Base-by-base conservation (phyloP, 2,113 vertebrate species). In the Chroicocephalus ridibundus region DNA sequence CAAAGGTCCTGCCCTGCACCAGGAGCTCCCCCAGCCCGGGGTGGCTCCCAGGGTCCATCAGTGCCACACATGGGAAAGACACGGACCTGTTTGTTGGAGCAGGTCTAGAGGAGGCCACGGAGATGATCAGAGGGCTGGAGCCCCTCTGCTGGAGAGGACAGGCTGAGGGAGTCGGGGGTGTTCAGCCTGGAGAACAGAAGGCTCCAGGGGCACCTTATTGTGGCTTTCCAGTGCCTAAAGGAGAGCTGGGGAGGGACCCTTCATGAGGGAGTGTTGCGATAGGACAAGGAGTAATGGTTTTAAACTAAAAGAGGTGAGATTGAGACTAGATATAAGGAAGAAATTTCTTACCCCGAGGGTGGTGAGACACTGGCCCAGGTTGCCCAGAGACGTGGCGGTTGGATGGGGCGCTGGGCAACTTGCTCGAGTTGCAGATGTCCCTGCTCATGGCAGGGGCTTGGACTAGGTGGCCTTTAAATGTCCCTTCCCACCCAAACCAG, bases 21-120 rank as follows among this genome's bases (percentile, higher is more conserved):
- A 2, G 47, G 17, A 54, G 8, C 34, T 54, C 6, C n/a, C 42
- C 15, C 21, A 34, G 47, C 38, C 32, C 17, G 7, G 5, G 14
- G 15, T 15, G 34, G 16, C 3, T 82, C 31, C 13, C 51, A 5
- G 46, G 18, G 1, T 13, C 40, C 3, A 2, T 13, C 3, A 1
- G 42, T 49, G 58, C 58, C 44, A 2, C 60, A 11, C 5, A 0
- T 3, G 15, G 61, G 61, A 27, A 40, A 62, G 16, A 18, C 16
- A 13, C 5, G 36, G 61, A 19, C 17, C 36, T 64, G 36, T 40
- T 40, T 64, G 36, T 40, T 40, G 61, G 36, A 40, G 36, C 8
- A 4, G 36, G 26, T 18, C 36, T 16, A 27, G 61, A 40, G 24
- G 60, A 62, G 61, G 25, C 36, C 36, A 19, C 15, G 9, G 40